A percentile compares a stretch with the other conserved stretches of the same genome.
phyloP scores from a whole-genome alignment of 2,113 vertebrate species.

The Sphyrna mokarran region DNA sequence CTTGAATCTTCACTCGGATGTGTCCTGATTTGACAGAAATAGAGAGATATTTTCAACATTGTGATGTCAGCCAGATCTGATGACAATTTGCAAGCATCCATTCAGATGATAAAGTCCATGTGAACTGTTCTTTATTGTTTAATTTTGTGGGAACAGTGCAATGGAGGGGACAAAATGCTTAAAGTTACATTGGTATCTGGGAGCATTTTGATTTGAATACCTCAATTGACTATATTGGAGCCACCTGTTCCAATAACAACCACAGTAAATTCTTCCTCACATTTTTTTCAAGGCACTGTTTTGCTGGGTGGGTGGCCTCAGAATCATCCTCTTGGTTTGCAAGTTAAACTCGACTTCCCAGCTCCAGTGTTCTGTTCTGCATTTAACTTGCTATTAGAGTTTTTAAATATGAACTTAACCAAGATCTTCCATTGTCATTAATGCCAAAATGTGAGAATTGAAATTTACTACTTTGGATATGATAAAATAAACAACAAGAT shows the following conservation, averaged over 20 bases:
- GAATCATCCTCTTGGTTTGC: background rate
- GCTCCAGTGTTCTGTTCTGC: background rate
- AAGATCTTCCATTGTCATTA: background rate
- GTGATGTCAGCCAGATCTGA: background rate
- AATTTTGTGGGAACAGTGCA: background rate
- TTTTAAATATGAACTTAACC: background rate
- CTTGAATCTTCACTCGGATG: background rate
- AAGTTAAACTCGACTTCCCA: background rate
- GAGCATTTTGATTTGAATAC: background rate
- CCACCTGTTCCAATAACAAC: background rate
- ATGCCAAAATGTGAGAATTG: background rate
- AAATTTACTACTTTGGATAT: background rate
- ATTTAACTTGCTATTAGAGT: background rate
- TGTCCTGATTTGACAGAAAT: background rate
- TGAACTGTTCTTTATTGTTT: background rate
- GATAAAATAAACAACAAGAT: background rate
- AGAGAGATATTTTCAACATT: background rate
- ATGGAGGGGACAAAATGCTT: background rate
- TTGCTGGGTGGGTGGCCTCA: background rate
- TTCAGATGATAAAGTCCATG: background rate
- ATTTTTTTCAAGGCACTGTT: background rate
- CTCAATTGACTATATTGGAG: background rate
- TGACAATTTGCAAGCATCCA: background rate
- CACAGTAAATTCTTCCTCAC: background rate
- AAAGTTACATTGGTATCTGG: background rate